These are phyloP conservation scores for Nesoenas mayeri DNA, from an alignment of 2,113 vertebrate species.

Conservation along the genomic window DNA sequence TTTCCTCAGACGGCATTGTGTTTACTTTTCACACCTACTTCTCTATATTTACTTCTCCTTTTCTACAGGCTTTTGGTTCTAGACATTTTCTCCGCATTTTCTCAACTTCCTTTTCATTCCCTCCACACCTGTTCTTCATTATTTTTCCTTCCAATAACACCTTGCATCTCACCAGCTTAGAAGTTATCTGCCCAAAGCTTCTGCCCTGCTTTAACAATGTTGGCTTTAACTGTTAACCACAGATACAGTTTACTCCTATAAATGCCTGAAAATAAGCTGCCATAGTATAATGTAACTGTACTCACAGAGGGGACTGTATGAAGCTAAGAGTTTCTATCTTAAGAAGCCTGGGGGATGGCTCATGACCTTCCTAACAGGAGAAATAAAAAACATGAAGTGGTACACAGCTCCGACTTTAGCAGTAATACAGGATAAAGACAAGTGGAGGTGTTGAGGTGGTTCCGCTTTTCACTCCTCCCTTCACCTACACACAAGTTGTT, in stretches of 20 bases:
- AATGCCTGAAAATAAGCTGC: neutral
- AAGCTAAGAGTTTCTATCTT: neutral
- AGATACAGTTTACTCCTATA: neutral
- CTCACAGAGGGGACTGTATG: neutral
- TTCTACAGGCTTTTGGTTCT: neutral
- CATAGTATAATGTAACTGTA: neutral
- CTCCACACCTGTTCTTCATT: neutral
- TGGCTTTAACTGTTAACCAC: neutral
- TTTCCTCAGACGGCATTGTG: neutral
- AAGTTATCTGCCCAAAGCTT: neutral
- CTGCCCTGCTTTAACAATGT: neutral
- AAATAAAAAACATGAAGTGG: neutral
- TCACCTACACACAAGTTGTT: neutral
- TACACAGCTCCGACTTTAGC: neutral
- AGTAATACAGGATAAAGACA: neutral
- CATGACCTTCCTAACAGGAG: neutral
- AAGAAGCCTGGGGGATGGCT: neutral
- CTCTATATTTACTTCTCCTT: neutral
- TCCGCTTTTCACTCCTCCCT: neutral
- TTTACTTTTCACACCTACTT: neutral
- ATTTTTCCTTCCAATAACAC: neutral
- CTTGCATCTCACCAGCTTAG: neutral
- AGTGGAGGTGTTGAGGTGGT: neutral
- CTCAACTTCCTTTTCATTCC: neutral
- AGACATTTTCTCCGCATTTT: neutral